Percentiles rank a stretch among this genome's conserved stretches.
Conservation (phyloP, 2,888 invertebrate genomes). For the Leptinotarsa haldemani region DNA sequence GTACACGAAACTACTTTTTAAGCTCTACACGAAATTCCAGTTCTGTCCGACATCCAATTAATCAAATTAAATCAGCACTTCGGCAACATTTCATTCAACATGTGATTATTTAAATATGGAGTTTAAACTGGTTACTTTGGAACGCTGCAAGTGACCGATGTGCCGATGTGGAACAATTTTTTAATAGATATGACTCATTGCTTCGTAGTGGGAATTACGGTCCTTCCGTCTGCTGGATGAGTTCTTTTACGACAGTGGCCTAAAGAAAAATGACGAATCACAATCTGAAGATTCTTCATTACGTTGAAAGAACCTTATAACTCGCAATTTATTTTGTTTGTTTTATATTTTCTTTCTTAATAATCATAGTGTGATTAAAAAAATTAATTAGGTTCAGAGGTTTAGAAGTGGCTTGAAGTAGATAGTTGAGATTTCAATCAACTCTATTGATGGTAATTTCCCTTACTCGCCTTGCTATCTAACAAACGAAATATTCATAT, state of each 20-base stretch:
- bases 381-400: too few relatives aligned
- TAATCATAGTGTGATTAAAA: too few relatives aligned
- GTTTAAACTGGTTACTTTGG: slow-evolving; percentile 10
- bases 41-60: slow-evolving; percentile 14
- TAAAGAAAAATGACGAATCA: not conserved
- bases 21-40: slow-evolving; percentile 21
- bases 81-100: slow-evolving; percentile 20
- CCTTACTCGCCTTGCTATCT: too few relatives aligned
- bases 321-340: too few relatives aligned
- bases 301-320: too few relatives aligned
- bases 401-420: too few relatives aligned
- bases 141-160: not conserved
- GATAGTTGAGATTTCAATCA: too few relatives aligned
- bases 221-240: not conserved
- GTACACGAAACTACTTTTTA: not conserved
- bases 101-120: slow-evolving; percentile 2
- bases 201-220: not conserved
- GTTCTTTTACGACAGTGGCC: not conserved
- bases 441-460: too few relatives aligned
- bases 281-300: too few relatives aligned
- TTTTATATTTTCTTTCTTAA: too few relatives aligned
- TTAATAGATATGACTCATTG: not conserved
- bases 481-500: too few relatives aligned
- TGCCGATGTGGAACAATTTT: slow-evolving; percentile 10
- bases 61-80: slow-evolving; percentile 23